Conservation (phyloP, 1,140 invertebrate genomes). For the Maniola jurtina region DNA sequence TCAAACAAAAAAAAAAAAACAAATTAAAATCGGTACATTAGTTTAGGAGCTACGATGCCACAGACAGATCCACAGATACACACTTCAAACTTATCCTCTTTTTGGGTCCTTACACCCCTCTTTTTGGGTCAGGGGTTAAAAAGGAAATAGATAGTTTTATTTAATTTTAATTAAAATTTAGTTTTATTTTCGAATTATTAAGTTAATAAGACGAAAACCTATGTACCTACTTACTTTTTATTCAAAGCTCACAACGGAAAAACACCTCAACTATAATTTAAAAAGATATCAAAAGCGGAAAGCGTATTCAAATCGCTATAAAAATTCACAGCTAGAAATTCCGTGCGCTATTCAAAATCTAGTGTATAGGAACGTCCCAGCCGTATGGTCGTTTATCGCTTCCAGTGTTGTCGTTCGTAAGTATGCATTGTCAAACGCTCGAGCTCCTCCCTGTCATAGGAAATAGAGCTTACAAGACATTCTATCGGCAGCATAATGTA, state of each 20-base stretch:
- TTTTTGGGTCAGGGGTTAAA: too few species aligned
- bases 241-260: background rate
- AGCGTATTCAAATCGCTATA: constrained; percentile 19
- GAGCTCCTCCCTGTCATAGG: constrained; percentile 10
- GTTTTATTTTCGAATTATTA: too few species aligned
- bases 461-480: constrained; percentile 30
- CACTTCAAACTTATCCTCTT: too few species aligned
- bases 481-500: constrained; percentile 19
- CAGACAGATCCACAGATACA: too few species aligned
- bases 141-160: too few species aligned
- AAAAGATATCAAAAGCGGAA: constrained; percentile 17
- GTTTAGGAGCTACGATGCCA: too few species aligned
- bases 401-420: constrained; percentile 17
- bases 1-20: too few species aligned
- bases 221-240: background rate
- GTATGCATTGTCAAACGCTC: constrained; percentile 20
- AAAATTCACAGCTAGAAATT: constrained; percentile 26
- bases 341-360: constrained; percentile 17
- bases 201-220: too few species aligned
- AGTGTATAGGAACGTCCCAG: constrained; percentile 17
- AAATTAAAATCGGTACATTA: too few species aligned
- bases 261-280: background rate
- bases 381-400: constrained; percentile 25
- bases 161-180: too few species aligned
- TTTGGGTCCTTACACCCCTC: too few species aligned